Percentiles rank a stretch among this genome's conserved stretches.
These are phyloP conservation scores for Pluvialis apricaria DNA, from an alignment of 2,113 vertebrate species.

Conservation along the genomic window DNA sequence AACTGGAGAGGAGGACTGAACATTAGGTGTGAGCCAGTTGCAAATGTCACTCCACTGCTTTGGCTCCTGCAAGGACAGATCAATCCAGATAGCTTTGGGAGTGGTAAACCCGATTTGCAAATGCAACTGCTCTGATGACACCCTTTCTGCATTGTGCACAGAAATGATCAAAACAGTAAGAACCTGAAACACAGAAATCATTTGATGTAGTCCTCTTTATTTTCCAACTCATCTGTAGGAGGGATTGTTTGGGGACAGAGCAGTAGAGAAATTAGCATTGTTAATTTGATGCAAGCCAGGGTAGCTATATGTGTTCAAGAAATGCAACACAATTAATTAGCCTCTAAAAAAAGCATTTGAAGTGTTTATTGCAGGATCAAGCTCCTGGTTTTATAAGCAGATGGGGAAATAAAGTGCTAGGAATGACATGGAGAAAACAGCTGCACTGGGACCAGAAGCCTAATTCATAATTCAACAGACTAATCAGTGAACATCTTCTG, in stretches of 20 bases:
- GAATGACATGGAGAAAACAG: slow-evolving; percentile 79
- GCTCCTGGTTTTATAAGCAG: slow-evolving; percentile 80
- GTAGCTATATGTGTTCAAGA: slow-evolving; percentile 54
- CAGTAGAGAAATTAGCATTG: slow-evolving; percentile 48
- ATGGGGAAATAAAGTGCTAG: slow-evolving; percentile 79
- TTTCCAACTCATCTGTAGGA: neutral
- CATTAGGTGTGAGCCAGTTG: neutral
- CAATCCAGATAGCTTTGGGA: neutral
- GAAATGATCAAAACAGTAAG: neutral
- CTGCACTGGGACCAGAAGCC: slow-evolving; percentile 75
- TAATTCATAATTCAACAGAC: slow-evolving; percentile 84
- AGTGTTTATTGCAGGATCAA: slow-evolving; percentile 81
- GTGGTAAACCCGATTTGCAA: neutral
- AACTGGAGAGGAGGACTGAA: neutral
- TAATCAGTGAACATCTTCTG: slow-evolving; percentile 81
- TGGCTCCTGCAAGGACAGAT: neutral
- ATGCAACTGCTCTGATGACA: neutral
- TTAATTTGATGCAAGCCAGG: slow-evolving; percentile 66
- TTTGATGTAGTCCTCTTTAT: slow-evolving; percentile 16
- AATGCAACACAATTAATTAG: slow-evolving; percentile 83
- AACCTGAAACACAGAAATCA: neutral
- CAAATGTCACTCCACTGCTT: neutral
- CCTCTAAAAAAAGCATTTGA: slow-evolving; percentile 70
- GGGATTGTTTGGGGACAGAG: neutral
- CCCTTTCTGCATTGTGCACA: neutral